phyloP scores from a whole-genome alignment of 1,140 invertebrate genomes.

The Sitobion miscanthi region DNA sequence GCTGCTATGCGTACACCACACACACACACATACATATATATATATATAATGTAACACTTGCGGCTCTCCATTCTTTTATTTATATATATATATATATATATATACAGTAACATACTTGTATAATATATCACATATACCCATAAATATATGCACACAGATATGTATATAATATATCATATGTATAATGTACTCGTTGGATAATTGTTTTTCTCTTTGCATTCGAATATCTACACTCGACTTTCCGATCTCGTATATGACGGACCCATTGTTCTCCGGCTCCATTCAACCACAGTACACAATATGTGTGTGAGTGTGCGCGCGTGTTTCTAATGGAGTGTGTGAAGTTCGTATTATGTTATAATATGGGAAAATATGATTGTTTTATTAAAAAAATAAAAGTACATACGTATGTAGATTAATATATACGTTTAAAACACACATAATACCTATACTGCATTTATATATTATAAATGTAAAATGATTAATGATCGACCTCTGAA shows the following conservation, averaged over 20 bases:
- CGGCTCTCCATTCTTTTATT: background rate
- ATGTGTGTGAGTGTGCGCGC: background rate
- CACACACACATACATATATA: background rate
- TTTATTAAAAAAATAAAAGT: slow-evolving; percentile 21
- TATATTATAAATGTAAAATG: background rate
- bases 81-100: background rate
- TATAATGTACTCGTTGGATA: background rate
- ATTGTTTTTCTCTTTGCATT: slow-evolving; percentile 43
- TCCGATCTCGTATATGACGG: background rate
- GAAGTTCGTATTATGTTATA: slow-evolving; percentile 27
- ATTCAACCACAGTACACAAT: background rate
- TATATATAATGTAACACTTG: background rate
- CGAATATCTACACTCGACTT: slow-evolving; percentile 17
- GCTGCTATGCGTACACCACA: background rate
- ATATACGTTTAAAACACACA: background rate
- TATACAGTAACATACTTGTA: background rate
- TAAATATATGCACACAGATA: background rate
- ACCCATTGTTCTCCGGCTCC: background rate
- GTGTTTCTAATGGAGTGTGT: slow-evolving; percentile 20
- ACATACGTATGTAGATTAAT: background rate
- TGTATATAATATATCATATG: background rate
- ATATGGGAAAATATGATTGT: background rate
- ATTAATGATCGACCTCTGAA: background rate
- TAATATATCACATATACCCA: background rate
- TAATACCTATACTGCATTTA: background rate